A percentile compares a stretch with the other conserved stretches of the same genome.
phyloP scores from a whole-genome alignment of 2,888 invertebrate species.

The Thelaira solivaga region DNA sequence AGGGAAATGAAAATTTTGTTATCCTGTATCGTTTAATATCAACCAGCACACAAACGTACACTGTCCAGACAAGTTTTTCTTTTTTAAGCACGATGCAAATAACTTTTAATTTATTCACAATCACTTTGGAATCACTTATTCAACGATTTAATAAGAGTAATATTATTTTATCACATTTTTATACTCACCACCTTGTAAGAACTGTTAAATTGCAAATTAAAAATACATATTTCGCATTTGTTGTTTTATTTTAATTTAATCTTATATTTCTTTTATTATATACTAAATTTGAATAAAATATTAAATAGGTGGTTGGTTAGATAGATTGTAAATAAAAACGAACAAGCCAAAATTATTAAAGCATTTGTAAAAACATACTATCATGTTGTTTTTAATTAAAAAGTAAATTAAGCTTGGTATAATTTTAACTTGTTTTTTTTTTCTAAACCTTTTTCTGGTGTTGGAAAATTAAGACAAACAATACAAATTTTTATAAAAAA shows the following conservation, averaged over 20 bases:
- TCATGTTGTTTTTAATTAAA: constrained; percentile 14
- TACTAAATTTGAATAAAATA: constrained; percentile 52
- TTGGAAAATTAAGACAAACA: constrained; percentile 62
- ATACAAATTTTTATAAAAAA: constrained; percentile 61
- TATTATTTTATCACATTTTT: no score
- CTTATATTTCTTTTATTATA: constrained; percentile 44
- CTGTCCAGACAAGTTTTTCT: no score
- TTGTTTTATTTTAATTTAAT: constrained; percentile 17
- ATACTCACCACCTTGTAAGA: no score
- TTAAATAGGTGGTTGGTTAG: constrained; percentile 60
- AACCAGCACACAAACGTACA: no score
- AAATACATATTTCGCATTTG: no score
- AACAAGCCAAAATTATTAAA: constrained; percentile 55
- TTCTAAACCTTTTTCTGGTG: neutral
- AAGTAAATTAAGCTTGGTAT: neutral
- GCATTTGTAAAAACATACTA: constrained; percentile 28
- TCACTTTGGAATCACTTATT: no score
- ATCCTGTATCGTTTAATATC: no score
- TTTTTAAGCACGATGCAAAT: no score
- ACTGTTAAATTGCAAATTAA: no score
- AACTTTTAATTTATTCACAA: no score
- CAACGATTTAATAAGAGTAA: no score
- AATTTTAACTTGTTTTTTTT: constrained; percentile 52
- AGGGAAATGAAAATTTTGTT: no score
- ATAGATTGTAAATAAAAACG: constrained; percentile 46